Evolutionary conservation across 2,797 vertebrate genomes (phyloP), one percentile per base, ranked within the genome.

Genomic region (Acanthiza pusilla): DNA sequence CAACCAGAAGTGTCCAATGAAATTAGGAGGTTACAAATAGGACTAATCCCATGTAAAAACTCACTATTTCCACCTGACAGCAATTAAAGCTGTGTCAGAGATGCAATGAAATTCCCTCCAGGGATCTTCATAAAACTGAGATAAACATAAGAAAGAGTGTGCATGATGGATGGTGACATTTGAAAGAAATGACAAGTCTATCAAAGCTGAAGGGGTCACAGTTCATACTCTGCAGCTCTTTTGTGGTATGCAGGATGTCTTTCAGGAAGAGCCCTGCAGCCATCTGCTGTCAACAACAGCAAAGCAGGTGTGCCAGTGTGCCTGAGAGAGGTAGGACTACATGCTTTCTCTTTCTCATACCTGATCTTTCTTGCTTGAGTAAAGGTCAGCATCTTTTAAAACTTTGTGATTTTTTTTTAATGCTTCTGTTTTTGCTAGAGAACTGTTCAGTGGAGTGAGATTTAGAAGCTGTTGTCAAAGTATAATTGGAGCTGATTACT

Each of bases 31-130:
- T 85, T 94, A 89, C 80, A 94, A 85, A 83, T 84, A 85, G 53
- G 63, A 80, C 51, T 82, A 94, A 88, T 93, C 57, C 47, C 70
- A 54, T 53, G 34, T 89, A 43, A 91, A 91, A 95, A 55, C 68
- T 89, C 84, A 72, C 47, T 70, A 16, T 78, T 92, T 92, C 67
- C 88, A 94, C 78, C 81, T 94, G 95, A 93, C 79, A 90, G 73
- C 71, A 93, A 77, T 95, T 96, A 94, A 96, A 95, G 20, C 51
- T 47, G n/a, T 85, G 77, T 91, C 84, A 82, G 70, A 79, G 55
- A 70, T 32, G 43, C 81, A 95, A 17, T 71, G 62, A 84, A 85
- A 92, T 89, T 91, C 86, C 96, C 81, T 62, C 53, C n/a, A 63
- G 93, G 92, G 84, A 70, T 61, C 51, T 91, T 85, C 7, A 2